Conservation (phyloP, 2,888 invertebrate species). For the Melanostoma scalare region DNA sequence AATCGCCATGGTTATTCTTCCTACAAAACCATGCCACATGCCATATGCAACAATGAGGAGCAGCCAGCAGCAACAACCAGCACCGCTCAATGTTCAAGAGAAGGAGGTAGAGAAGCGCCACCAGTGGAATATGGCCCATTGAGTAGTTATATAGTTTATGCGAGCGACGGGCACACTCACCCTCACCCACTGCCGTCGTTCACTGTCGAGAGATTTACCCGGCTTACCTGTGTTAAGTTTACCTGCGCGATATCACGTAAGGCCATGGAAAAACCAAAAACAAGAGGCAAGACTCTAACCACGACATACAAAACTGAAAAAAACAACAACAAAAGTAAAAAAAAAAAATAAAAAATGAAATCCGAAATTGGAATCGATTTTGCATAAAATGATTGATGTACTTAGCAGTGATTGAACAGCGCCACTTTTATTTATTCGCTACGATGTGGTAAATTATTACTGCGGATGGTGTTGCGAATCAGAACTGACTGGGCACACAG, state of each 20-base stretch:
- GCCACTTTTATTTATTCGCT: slow-evolving; percentile 73
- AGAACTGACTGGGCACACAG: slow-evolving; percentile 54
- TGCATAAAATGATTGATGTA: slow-evolving; percentile 75
- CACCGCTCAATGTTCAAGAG: neutral
- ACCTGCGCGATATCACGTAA: slow-evolving; percentile 61
- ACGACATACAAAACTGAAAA: slow-evolving; percentile 46
- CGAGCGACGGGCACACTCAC: slow-evolving; percentile 51
- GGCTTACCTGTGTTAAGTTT: slow-evolving; percentile 60
- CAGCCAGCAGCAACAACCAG: slow-evolving; percentile 38
- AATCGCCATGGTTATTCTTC: slow-evolving; percentile 67
- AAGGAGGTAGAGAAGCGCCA: slow-evolving; percentile 8
- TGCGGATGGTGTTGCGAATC: slow-evolving; percentile 66
- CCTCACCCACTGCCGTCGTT: slow-evolving; percentile 48
- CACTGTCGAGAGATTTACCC: slow-evolving; percentile 41
- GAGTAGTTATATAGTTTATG: slow-evolving; percentile 59
- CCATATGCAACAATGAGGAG: slow-evolving; percentile 66
- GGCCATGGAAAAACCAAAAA: slow-evolving; percentile 68
- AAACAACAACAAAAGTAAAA: neutral
- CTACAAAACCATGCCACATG: slow-evolving; percentile 54
- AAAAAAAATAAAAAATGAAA: slow-evolving; percentile 12
- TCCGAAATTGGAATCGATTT: slow-evolving; percentile 73
- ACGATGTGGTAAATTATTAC: slow-evolving; percentile 69
- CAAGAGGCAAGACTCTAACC: slow-evolving; percentile 54
- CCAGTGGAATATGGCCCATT: slow-evolving; percentile 33
- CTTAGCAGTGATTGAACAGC: slow-evolving; percentile 74